Percentiles rank a stretch among this genome's conserved stretches.
Conservation (phyloP, 2,113 vertebrate genomes). For the Rutilus rutilus region DNA sequence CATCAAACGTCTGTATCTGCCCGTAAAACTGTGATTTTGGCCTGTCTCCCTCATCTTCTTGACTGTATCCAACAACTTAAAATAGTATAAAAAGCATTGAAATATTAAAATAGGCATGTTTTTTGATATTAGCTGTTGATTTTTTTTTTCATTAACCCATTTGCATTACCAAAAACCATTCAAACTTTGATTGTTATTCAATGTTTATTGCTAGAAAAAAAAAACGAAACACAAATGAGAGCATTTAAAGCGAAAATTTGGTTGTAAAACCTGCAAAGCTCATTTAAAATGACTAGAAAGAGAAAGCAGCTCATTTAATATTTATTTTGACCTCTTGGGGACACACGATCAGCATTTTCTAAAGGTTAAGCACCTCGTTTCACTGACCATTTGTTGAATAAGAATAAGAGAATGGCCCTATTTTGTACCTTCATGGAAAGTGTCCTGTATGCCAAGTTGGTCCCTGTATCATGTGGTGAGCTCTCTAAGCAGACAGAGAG, state of each 20-base stretch:
- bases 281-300: no score
- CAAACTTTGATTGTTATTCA: no score
- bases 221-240: not conserved
- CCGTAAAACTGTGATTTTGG: no score
- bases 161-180: not conserved
- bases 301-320: not conserved
- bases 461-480: constrained; percentile 53
- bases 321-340: not conserved
- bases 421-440: not conserved
- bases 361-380: constrained; percentile 18
- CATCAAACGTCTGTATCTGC: not conserved
- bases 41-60: no score
- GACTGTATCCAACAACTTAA: not conserved
- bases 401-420: not conserved
- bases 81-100: not conserved
- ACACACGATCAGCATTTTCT: not conserved
- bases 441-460: constrained; percentile 40
- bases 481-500: constrained; percentile 51
- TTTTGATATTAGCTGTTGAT: not conserved
- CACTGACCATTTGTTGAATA: not conserved
- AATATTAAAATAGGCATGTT: not conserved
- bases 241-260: no score
- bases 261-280: no score
- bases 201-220: not conserved
- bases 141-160: not conserved